A percentile compares a stretch with the other conserved stretches of the same genome.
Evolutionary conservation across 2,113 vertebrate species (phyloP).

Genomic region (Burhinus bistriatus): DNA sequence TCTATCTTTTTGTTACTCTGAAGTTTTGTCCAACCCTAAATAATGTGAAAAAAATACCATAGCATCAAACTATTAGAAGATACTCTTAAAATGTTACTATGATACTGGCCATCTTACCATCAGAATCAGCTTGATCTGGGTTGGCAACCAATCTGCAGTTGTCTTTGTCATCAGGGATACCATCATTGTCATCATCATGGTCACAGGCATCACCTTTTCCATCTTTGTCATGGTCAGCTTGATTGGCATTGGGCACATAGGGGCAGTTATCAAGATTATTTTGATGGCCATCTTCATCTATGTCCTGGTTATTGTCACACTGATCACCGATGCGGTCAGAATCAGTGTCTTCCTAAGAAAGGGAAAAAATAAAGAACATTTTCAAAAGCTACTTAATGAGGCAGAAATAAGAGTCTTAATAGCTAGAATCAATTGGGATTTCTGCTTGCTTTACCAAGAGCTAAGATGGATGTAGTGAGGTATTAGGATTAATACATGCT

Average conservation of each 20-base stretch:
- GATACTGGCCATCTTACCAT: constrained; percentile 74
- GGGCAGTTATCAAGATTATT: constrained; percentile 99
- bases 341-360: constrained; percentile 87
- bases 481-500: not conserved
- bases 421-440: not conserved
- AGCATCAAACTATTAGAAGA: not conserved
- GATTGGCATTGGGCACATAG: constrained; percentile 96
- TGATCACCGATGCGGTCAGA: constrained; percentile 94
- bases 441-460: not conserved
- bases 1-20: not conserved
- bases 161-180: constrained; percentile 95
- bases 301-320: constrained; percentile 97
- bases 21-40: not conserved
- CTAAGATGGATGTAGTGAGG: not conserved
- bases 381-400: not conserved
- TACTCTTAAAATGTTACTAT: not conserved
- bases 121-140: constrained; percentile 91
- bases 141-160: constrained; percentile 93
- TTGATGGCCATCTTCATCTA: constrained; percentile 98
- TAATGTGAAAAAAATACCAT: not conserved
- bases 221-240: constrained; percentile 96
- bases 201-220: constrained; percentile 98
- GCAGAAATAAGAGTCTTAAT: not conserved
- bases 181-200: constrained; percentile 98
- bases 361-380: not conserved